A percentile compares a stretch with the other conserved stretches of the same genome.
These are phyloP conservation scores for Drosophila mimetica DNA, from an alignment of 2,888 invertebrate genomes.

Conservation along the genomic window DNA sequence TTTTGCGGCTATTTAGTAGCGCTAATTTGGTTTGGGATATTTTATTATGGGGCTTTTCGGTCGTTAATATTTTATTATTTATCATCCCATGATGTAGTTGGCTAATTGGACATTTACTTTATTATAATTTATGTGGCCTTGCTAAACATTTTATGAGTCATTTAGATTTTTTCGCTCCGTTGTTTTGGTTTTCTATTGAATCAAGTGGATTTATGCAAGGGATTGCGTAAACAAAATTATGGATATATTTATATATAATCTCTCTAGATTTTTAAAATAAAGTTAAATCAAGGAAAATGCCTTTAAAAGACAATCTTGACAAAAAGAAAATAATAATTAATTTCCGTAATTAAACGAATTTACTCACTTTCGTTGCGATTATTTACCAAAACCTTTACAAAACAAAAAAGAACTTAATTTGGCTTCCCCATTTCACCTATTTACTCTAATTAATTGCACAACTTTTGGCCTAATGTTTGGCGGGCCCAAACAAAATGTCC, in stretches of 20 bases:
- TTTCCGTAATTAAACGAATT: not conserved
- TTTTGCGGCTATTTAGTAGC: slow-evolving; percentile 23
- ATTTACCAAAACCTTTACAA: slow-evolving; percentile 3
- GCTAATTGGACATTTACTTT: slow-evolving; percentile 46
- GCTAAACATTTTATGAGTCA: slow-evolving; percentile 16
- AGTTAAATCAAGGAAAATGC: no score
- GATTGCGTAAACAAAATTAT: not conserved
- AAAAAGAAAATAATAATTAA: not conserved
- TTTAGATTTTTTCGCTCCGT: slow-evolving; percentile 6
- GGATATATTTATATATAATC: not conserved
- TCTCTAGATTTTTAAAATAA: not conserved
- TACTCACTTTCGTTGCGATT: not conserved
- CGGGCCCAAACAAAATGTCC: slow-evolving; percentile 54
- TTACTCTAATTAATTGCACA: slow-evolving; percentile 58
- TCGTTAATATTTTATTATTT: slow-evolving; percentile 20
- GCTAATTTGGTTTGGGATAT: slow-evolving; percentile 17
- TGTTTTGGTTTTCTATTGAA: not conserved
- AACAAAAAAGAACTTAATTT: not conserved
- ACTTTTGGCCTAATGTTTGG: slow-evolving; percentile 43
- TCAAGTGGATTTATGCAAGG: not conserved
- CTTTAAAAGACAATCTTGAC: no score
- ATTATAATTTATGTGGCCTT: slow-evolving; percentile 25
- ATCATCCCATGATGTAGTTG: slow-evolving; percentile 16
- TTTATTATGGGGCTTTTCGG: slow-evolving; percentile 19
- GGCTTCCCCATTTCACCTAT: slow-evolving; percentile 10